Base-by-base conservation (phyloP, 2,113 vertebrate genomes). In the Nyctibius bracteatus region DNA sequence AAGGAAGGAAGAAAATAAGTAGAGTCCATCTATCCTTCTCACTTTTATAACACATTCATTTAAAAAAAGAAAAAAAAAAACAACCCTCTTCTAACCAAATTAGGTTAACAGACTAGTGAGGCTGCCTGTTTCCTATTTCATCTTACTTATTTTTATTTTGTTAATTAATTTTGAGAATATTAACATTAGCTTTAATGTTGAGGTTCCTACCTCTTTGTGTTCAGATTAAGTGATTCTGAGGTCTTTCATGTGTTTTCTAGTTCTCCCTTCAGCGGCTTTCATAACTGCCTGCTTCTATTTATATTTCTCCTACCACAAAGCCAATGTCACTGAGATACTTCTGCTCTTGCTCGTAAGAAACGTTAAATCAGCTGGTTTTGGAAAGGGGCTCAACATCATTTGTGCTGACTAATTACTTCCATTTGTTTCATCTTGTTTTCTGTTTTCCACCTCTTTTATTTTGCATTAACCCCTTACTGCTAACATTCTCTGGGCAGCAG, bases 251-350 rank as follows among this genome's bases (percentile, higher is more conserved):
- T 95, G 86, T 84, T 93, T 92, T 92, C 68, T 63, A 81, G 63
- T 57, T 95, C 82, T 89, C 70, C 57, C 91, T 92, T 94, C 85
- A 94, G 96, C 41, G 17, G 75, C 67, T 94, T 94, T 94, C 88
- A 90, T 63, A 97, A 95, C 88, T 61, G 55, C 81, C 83, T 93
- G 49, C 67, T 93, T 88, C 95, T 97, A 97, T 95, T 97, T 96
- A 79, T 96, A 92, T 72, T 88, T 88, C 72, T 92, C 23, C 54
- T 72, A 72, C 94, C 65, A 0, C 75, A 96, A 97, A 97, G 59
- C 63, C 93, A 81, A 35, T 88, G 90, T 94, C 92, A 93, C 57
- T 70, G 61, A 90, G 58, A 81, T 31, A 95, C 61, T 89, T 90
- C 84, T 84, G 73, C 35, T 90, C 79, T 87, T 67, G 43, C 63